Percentiles rank a stretch among this genome's conserved stretches.
These are phyloP conservation scores for Hydropsyche tenuis DNA, from an alignment of 1,140 invertebrate species.

Conservation along the genomic window DNA sequence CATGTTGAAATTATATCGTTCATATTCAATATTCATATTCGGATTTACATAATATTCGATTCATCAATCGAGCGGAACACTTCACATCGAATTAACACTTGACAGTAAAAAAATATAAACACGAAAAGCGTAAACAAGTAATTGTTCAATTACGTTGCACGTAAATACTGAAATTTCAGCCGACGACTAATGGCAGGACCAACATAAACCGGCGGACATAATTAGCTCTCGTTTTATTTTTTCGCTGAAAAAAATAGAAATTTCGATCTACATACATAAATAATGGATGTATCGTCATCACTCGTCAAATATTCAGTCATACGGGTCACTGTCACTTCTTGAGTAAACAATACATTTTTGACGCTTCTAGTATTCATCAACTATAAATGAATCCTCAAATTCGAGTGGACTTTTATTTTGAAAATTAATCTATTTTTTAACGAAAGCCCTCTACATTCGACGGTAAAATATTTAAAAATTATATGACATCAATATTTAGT, in stretches of 20 bases:
- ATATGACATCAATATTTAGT: too few species aligned
- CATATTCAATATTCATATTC: too few species aligned
- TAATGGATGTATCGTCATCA: background rate
- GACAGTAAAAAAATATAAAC: too few species aligned
- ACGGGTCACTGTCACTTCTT: slow-evolving; percentile 20
- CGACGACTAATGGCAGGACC: background rate
- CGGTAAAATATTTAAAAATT: too few species aligned
- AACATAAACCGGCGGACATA: background rate
- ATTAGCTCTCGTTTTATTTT: background rate
- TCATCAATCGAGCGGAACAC: too few species aligned
- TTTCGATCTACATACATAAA: slow-evolving; percentile 3
- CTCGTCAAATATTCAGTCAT: background rate
- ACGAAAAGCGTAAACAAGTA: background rate
- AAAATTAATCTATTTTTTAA: too few species aligned
- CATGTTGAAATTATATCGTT: too few species aligned
- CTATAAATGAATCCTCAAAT: too few species aligned
- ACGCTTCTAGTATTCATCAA: background rate
- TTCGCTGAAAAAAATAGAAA: background rate
- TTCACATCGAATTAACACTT: too few species aligned
- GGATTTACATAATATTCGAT: too few species aligned
- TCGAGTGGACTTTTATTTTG: too few species aligned
- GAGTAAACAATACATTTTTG: slow-evolving; percentile 9
- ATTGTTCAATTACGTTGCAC: slow-evolving; percentile 1
- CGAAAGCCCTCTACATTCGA: too few species aligned
- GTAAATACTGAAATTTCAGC: background rate